These are phyloP conservation scores for Asarcornis scutulata DNA, from an alignment of 2,113 vertebrate genomes.

Conservation along the genomic window DNA sequence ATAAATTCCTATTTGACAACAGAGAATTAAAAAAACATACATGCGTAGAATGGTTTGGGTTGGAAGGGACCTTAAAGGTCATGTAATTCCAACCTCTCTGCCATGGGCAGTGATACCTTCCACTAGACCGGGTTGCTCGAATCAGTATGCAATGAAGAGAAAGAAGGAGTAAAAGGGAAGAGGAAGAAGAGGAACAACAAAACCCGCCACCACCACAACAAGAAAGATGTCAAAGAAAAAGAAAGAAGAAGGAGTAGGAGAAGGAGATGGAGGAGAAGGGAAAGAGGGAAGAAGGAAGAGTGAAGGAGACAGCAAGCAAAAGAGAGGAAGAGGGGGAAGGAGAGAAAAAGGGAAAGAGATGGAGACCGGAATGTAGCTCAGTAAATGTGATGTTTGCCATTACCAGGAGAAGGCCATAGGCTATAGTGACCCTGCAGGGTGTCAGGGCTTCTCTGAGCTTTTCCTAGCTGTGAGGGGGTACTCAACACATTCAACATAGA, in stretches of 20 bases:
- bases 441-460: neutral
- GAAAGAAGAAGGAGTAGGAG: no score
- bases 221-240: no score
- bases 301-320: neutral
- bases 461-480: neutral
- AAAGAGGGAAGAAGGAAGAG: neutral
- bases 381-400: neutral
- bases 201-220: no score
- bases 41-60: no score
- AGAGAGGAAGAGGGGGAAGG: no score
- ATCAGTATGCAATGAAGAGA: neutral
- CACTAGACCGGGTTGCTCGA: no score
- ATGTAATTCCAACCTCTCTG: no score
- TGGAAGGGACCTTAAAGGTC: no score
- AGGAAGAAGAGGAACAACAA: no score
- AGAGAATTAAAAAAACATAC: neutral
- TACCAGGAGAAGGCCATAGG: neutral
- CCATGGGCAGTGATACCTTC: no score
- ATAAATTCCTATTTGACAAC: neutral
- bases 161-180: neutral
- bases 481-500: no score
- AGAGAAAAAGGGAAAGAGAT: neutral
- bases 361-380: neutral
- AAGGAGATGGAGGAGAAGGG: no score
- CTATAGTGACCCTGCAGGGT: neutral